Base-by-base conservation (phyloP, 2,113 vertebrate genomes). In the Sinocyclocheilus rhinocerous region DNA sequence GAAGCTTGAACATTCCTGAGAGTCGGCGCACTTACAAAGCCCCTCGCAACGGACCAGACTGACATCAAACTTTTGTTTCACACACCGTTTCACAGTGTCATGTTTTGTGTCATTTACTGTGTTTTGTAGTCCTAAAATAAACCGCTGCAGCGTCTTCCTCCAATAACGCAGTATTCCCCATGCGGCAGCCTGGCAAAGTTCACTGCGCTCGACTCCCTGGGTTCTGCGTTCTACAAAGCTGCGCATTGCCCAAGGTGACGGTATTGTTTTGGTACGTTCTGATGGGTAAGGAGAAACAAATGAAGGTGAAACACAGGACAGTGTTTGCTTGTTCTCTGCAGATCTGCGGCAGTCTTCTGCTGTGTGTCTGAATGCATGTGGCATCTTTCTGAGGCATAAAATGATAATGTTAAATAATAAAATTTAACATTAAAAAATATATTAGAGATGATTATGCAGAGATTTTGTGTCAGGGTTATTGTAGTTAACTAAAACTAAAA, bases 181-280 rank as follows among this genome's bases (percentile, higher is more conserved):
- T 73, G 86, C 81, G 76, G 26, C 73, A 83, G 72, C 85, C 78
- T 88, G 8, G 80, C 84, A 15, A 86, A 92, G 82, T 90, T 89
- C 85, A 79, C 85, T 86, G 50, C 48, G 86, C 84, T 89, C 87
- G 86, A 85, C 85, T 87, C 91, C 87, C 79, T 73, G 48, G 86
- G 65, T 83, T 91, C 55, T 85, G 90, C 88, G 85, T 90, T 92
- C 87, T 91, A 90, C 89, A 91, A 90, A 91, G 89, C 90, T 81
- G 87, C 86, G 89, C 86, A 86, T 89, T 57, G 92, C 94, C 90
- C 76, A 3, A 50, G 91, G 92, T 92, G 90, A 89, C 85, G 39
- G 73, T 7, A 61, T 84, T 92, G 90, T 91, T 92, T 92, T 92
- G 84, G 73, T 78, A 81, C 61, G 87, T 83, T 87, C 90, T 84